phyloP scores from a whole-genome alignment of 2,113 vertebrate genomes.

The Antechinus stuartii region DNA sequence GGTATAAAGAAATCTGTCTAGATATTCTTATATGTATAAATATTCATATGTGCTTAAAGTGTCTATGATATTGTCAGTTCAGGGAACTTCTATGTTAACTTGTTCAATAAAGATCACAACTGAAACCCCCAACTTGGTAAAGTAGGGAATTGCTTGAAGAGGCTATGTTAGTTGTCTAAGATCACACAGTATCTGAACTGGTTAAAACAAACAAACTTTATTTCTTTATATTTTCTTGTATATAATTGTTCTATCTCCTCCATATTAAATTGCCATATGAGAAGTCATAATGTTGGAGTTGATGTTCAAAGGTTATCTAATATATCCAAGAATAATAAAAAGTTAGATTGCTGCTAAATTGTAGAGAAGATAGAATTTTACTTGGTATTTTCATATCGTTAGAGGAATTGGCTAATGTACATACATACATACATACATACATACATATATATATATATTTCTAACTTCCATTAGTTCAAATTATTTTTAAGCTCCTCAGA shows the following conservation, averaged over 20 bases:
- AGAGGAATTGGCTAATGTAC: not conserved
- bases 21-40: not conserved
- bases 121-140: not conserved
- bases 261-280: not conserved
- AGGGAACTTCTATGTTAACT: not conserved
- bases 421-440: not conserved
- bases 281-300: not conserved
- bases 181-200: not conserved
- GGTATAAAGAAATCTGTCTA: not conserved
- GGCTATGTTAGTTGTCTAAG: no score
- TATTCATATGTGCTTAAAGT: not conserved
- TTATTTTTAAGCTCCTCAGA: no score
- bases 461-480: no score
- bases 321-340: not conserved
- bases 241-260: not conserved
- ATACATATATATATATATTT: not conserved
- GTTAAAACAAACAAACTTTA: not conserved
- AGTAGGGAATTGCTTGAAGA: no score
- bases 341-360: not conserved
- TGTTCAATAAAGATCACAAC: not conserved
- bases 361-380: not conserved
- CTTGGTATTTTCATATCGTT: not conserved
- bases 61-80: not conserved
- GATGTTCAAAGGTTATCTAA: not conserved
- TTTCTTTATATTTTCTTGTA: not conserved